Base-by-base conservation (phyloP, 2,113 vertebrate genomes). In the Crotalus viridis region DNA sequence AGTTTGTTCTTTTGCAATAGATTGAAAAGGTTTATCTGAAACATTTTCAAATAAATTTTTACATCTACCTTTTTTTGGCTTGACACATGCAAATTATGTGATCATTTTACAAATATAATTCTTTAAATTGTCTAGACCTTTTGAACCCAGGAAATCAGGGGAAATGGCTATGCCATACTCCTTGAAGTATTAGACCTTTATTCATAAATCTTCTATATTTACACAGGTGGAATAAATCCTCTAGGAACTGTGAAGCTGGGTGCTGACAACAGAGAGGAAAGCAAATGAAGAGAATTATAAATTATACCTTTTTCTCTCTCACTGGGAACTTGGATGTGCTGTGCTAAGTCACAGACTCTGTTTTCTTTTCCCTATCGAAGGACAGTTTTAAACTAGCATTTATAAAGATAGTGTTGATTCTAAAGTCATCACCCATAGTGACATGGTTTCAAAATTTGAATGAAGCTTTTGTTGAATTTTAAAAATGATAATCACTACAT, bases 201-300 rank as follows among this genome's bases (percentile, higher is more conserved):
- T 86, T 51, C 48, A 93, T 85, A 91, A 91, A 33, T 91, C 90
- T 93, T 89, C 74, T 46, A 33, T 91, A 91, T 86, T 89, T 91
- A 91, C 93, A 93, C 87, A 93, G 90, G 61, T 91, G 87, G 87
- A 89, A 64, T 89, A 85, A 88, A 89, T 90, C 69, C 69, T 46
- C 55, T 9, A 85, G 56, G 33, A 61, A 59, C 33, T 55, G 46
- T 55, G 69, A 91, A 89, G 56, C 69, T 64, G 64, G 56, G 48
- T 89, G 87, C 89, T 93, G 87, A 86, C 87, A 86, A 91, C 39
- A 10, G 54, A 81, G 55, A 52, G 52, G 15, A 59, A 86, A 93
- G 46, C 74, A 89, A 51, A 85, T 1, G 10, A 93, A 55, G 59
- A 28, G 93, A 69, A 93, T 69, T 91, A 56, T 24, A 61, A 59